Percentiles rank a stretch among this genome's conserved stretches.
These are phyloP conservation scores for Diaperis boleti DNA, from an alignment of 2,888 invertebrate genomes.

Conservation along the genomic window DNA sequence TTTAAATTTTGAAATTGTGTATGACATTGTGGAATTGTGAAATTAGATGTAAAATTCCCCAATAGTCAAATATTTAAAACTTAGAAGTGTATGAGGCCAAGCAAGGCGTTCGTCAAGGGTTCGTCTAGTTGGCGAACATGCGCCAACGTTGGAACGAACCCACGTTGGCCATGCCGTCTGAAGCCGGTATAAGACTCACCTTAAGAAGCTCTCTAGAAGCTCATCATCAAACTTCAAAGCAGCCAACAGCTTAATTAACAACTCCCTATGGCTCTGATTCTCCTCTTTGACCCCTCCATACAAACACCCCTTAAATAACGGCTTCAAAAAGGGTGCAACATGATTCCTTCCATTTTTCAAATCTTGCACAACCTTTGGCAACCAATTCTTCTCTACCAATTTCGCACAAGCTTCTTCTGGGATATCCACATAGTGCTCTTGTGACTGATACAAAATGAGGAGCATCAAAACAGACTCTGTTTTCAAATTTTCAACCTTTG, in stretches of 20 bases:
- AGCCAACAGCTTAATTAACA: slow-evolving; percentile 72
- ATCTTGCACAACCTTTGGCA: slow-evolving; percentile 67
- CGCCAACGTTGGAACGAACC: too few relatives aligned
- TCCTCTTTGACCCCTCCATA: slow-evolving; percentile 58
- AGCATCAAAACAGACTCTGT: slow-evolving; percentile 76
- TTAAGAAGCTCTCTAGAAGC: slow-evolving; percentile 70
- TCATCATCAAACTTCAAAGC: slow-evolving; percentile 72
- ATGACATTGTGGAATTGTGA: too few relatives aligned
- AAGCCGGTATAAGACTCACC: slow-evolving; percentile 65
- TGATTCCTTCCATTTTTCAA: slow-evolving; percentile 71
- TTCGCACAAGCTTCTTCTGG: slow-evolving; percentile 69
- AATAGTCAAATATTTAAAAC: too few relatives aligned
- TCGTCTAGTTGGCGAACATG: too few relatives aligned
- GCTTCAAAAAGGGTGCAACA: slow-evolving; percentile 70
- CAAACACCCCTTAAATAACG: slow-evolving; percentile 70
- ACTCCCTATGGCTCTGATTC: slow-evolving; percentile 67
- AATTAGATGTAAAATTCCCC: too few relatives aligned
- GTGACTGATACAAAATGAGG: slow-evolving; percentile 78
- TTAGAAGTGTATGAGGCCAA: too few relatives aligned
- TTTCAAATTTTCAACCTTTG: slow-evolving; percentile 68
- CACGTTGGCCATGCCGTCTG: too few relatives aligned
- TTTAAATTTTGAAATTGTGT: too few relatives aligned
- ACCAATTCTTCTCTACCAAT: slow-evolving; percentile 67
- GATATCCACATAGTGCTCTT: slow-evolving; percentile 66
- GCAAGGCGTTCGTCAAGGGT: too few relatives aligned